Evolutionary conservation across 2,888 invertebrate species (phyloP), one percentile per base, ranked within the genome.

Genomic region (Stenodema calcarata): DNA sequence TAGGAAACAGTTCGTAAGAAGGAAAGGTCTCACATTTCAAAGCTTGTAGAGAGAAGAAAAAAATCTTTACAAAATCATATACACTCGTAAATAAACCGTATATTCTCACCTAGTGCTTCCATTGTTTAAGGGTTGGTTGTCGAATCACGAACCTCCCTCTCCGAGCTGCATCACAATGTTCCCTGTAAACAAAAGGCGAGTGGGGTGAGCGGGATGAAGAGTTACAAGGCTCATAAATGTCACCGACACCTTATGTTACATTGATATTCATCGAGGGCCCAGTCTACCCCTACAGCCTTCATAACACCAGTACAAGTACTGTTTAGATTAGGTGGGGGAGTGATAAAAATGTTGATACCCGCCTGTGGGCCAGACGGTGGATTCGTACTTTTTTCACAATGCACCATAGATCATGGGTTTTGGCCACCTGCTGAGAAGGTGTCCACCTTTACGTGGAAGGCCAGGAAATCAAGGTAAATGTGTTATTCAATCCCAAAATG

Each of bases 51-150:
- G 18, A 14, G 1, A 44, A 35, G 27, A 78, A 27, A 78, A 44
- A 78, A 78, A 9, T 16, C 44, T 47, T 44, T 27, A 44, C n/a
- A n/a, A n/a, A n/a, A n/a, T n/a, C n/a, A n/a, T n/a, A n/a, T n/a
- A n/a, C n/a, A n/a, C n/a, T n/a, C 23, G 70, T 28, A 75, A 75
- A 44, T 78, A 47, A 78, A 44, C 14, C 78, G 44, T 27, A 44
- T 78, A 78, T 82, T 87, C 88, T 87, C 75, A 88, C 88, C 88
- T 81, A 88, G 86, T 87, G 88, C 88, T 85, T 88, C 88, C 88
- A 88, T 88, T 88, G 88, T 88, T 86, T 75, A 42, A 28, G 30
- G 27, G 42, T 86, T 79, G 79, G 86, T 41, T 69, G 79, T 86
- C 86, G 75, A 75, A 50, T 86, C 86, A 86, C 86, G 86, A 47